Conservation (phyloP, 2,113 vertebrate genomes). For the Chelonoidis abingdonii region DNA sequence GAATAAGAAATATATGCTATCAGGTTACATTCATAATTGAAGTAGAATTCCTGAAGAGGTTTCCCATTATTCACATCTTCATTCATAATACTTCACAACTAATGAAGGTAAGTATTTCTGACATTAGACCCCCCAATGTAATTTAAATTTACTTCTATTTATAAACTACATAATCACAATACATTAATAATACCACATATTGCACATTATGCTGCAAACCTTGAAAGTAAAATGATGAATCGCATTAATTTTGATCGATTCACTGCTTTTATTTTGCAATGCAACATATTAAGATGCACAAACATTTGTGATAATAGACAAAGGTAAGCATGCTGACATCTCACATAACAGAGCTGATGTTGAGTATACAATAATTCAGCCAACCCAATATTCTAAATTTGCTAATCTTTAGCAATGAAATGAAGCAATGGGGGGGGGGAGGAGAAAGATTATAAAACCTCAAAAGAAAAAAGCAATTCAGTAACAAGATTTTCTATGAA, state of each 20-base stretch:
- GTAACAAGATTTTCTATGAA: slow-evolving; percentile 71
- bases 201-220: slow-evolving; percentile 18
- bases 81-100: not conserved
- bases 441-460: slow-evolving; percentile 63
- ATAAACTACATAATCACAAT: slow-evolving; percentile 6
- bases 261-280: slow-evolving; percentile 55
- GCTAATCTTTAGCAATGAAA: slow-evolving; percentile 72
- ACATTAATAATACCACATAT: slow-evolving; percentile 37
- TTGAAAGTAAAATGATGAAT: slow-evolving; percentile 34
- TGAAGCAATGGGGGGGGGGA: not conserved
- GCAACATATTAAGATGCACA: slow-evolving; percentile 61
- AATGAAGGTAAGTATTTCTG: not conserved
- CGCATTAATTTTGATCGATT: slow-evolving; percentile 56
- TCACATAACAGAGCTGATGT: slow-evolving; percentile 68
- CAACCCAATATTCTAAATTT: slow-evolving; percentile 55
- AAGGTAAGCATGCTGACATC: slow-evolving; percentile 66
- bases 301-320: slow-evolving; percentile 41
- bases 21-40: not conserved
- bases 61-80: not conserved
- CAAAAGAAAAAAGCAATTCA: slow-evolving; percentile 53
- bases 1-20: not conserved
- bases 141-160: not conserved
- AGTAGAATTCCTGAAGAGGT: not conserved
- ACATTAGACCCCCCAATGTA: slow-evolving; percentile 1
- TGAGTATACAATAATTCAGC: slow-evolving; percentile 63